These are phyloP conservation scores for Sarcophaga peregrina DNA, from an alignment of 1,140 invertebrate genomes.

Conservation along the genomic window DNA sequence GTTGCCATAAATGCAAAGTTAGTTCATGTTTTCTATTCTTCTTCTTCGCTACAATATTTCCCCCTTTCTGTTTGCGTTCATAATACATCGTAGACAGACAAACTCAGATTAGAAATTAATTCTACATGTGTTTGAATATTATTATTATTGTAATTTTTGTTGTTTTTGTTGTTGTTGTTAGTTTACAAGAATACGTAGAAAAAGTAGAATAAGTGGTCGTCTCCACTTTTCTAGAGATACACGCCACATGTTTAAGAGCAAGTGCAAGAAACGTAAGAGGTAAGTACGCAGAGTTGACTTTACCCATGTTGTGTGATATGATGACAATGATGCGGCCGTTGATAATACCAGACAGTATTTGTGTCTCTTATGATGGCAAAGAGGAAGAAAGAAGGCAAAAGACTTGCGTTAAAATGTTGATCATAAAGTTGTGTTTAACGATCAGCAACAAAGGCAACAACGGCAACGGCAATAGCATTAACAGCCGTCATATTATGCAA, in stretches of 20 bases:
- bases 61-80: background rate
- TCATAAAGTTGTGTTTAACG: slow-evolving; percentile 23
- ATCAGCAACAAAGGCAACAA: background rate
- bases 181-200: slow-evolving; percentile 1
- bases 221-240: background rate
- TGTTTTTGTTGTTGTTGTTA: background rate
- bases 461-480: background rate
- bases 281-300: background rate
- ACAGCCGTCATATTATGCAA: slow-evolving; percentile 23
- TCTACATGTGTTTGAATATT: slow-evolving; percentile 30
- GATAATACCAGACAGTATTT: background rate
- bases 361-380: background rate
- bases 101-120: slow-evolving; percentile 32
- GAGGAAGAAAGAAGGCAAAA: background rate
- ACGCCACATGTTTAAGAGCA: background rate
- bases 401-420: slow-evolving; percentile 17
- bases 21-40: background rate
- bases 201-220: background rate
- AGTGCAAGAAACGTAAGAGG: background rate
- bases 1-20: background rate
- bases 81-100: background rate
- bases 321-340: background rate
- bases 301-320: background rate
- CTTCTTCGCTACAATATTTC: no score
- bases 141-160: background rate